A percentile compares a stretch with the other conserved stretches of the same genome.
These are phyloP conservation scores for Pteropus alecto DNA, from an alignment of 2,113 vertebrate species.

Conservation along the genomic window DNA sequence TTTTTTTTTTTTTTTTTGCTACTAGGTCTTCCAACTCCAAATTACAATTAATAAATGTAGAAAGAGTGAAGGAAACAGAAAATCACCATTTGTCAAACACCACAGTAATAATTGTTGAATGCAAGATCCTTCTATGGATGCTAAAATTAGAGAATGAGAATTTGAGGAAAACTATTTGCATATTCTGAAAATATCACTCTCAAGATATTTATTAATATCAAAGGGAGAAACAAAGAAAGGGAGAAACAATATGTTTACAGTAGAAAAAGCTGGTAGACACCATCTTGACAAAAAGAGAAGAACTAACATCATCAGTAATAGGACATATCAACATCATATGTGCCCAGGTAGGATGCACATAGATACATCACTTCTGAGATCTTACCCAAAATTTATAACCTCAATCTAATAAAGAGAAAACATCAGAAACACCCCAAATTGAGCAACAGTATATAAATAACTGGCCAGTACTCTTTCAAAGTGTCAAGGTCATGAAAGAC, in stretches of 20 bases:
- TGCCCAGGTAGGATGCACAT: background rate
- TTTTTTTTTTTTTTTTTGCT: background rate
- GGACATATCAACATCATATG: background rate
- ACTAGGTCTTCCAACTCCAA: background rate
- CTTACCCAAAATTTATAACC: background rate
- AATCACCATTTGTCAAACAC: background rate
- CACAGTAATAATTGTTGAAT: background rate
- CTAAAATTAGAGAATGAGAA: background rate
- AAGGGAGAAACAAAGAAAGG: background rate
- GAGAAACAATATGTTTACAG: background rate
- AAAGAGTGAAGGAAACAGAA: background rate
- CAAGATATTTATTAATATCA: background rate
- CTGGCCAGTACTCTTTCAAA: background rate
- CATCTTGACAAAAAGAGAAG: background rate
- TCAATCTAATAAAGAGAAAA: background rate
- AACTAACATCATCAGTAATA: no score
- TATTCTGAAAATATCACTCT: background rate
- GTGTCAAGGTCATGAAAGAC: background rate
- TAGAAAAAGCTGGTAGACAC: background rate
- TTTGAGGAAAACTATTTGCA: background rate
- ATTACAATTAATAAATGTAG: conserved; percentile 11
- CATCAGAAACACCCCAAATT: background rate
- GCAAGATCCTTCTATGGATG: background rate
- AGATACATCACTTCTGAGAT: background rate
- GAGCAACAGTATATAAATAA: background rate